Base-by-base conservation (phyloP, 2,888 invertebrate genomes). In the Ochropacha duplaris region DNA sequence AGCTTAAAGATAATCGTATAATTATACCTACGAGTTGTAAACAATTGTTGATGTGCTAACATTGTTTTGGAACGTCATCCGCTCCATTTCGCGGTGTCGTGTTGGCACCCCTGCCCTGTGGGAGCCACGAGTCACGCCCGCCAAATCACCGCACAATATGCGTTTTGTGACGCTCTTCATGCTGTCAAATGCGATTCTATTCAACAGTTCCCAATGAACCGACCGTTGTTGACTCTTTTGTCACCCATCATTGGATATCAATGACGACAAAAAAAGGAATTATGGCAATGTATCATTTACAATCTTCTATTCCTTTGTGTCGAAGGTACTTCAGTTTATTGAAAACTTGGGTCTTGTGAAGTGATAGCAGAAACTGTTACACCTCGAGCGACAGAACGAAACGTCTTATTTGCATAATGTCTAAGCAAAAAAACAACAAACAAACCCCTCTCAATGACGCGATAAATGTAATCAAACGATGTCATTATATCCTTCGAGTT, bases 381-480 rank as follows among this genome's bases (percentile, higher is more conserved):
- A 54, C 36, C 14, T 14, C 60, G 55, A 36, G 54, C 59, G 63
- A 66, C 69, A 65, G 71, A 74, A 75, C 71, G 69, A 67, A 66
- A 74, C 71, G 61, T 65, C 66, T 66, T 72, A 86, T 88, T 87
- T 79, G 77, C 87, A 88, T 89, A 88, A 88, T 88, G 86, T 82
- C 62, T 72, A 72, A 66, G 70, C 71, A 76, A 81, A 79, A 69
- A 64, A 50, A 67, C 75, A 81, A 82, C 84, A 86, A 86, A 87
- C 82, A 87, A 80, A 84, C 87, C 87, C 83, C 82, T 80, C 71
- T 83, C 87, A 88, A 88, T 86, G 88, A 80, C 84, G 84, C 84
- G 85, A 87, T 89, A 88, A 90, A 88, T 82, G 82, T 76, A 79
- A 80, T 85, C 84, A 85, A 86, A 89, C 86, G 81, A 83, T 84